phyloP scores from a whole-genome alignment of 2,113 vertebrate species.

The Tychaedon coryphoeus region DNA sequence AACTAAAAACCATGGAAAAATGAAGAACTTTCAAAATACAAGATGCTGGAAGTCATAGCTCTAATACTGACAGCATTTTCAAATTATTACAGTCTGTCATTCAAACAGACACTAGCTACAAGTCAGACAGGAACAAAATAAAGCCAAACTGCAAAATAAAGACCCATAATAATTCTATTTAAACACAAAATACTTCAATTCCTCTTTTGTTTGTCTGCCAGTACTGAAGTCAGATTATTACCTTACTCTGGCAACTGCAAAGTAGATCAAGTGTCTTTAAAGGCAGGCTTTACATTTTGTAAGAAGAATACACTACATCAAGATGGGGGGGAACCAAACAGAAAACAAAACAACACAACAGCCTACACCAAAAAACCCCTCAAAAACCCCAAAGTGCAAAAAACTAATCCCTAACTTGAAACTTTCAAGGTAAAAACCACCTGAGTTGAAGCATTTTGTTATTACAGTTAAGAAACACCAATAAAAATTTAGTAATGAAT shows the following conservation, averaged over 20 bases:
- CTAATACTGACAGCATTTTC: neutral
- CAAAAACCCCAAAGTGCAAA: neutral
- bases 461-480: neutral
- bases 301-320: neutral
- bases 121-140: neutral
- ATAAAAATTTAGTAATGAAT: neutral
- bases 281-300: neutral
- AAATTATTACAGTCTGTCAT: neutral
- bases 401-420: neutral
- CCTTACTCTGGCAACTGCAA: neutral
- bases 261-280: neutral
- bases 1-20: neutral
- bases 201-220: neutral
- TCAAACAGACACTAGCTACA: neutral
- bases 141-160: neutral
- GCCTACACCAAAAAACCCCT: fast-evolving
- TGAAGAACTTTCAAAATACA: neutral
- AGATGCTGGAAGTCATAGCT: neutral
- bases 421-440: neutral
- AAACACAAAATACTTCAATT: neutral
- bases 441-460: neutral
- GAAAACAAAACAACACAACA: neutral
- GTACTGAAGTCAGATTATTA: neutral
- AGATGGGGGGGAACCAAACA: neutral
- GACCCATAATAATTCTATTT: neutral